phyloP scores from a whole-genome alignment of 2,888 invertebrate species.

The Eledone cirrhosa region DNA sequence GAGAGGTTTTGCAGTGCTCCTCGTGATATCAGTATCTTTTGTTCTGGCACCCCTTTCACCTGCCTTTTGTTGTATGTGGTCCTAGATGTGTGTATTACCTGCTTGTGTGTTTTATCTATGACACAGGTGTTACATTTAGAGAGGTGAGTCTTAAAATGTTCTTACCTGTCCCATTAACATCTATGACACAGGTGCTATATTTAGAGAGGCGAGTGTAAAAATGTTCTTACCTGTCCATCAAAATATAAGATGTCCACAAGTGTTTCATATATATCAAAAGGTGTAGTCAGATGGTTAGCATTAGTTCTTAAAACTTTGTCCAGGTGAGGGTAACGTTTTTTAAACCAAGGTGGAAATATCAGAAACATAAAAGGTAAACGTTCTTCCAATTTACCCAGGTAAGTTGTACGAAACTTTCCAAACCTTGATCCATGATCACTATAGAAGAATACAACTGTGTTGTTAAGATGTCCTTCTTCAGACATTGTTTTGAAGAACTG shows the following conservation, averaged over 20 bases:
- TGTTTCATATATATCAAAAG: conserved; percentile 84
- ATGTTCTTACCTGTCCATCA: conserved; percentile 28
- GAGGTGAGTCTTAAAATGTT: too few relatives aligned
- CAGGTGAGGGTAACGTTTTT: conserved; percentile 73
- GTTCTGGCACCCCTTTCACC: too few relatives aligned
- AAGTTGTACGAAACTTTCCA: conserved; percentile 82
- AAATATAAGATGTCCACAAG: conserved; percentile 72
- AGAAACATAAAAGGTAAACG: conserved; percentile 82
- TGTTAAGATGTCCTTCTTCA: conserved; percentile 38
- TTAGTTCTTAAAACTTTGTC: conserved; percentile 76
- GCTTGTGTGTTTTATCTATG: too few relatives aligned
- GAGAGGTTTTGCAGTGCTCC: too few relatives aligned
- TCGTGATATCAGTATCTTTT: too few relatives aligned
- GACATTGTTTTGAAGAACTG: conserved; percentile 71
- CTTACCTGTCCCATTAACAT: too few relatives aligned
- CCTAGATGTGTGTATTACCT: too few relatives aligned
- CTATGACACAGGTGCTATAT: too few relatives aligned
- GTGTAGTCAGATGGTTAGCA: conserved; percentile 76
- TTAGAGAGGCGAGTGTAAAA: too few relatives aligned
- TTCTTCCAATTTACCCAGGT: conserved; percentile 81
- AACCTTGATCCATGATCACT: conserved; percentile 91
- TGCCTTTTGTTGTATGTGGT: too few relatives aligned
- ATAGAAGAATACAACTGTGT: conserved; percentile 66
- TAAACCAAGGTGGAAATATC: conserved; percentile 78
- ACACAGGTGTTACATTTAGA: too few relatives aligned